Evolutionary conservation across 2,113 vertebrate genomes (phyloP).

Genomic region (Picathartes gymnocephalus): DNA sequence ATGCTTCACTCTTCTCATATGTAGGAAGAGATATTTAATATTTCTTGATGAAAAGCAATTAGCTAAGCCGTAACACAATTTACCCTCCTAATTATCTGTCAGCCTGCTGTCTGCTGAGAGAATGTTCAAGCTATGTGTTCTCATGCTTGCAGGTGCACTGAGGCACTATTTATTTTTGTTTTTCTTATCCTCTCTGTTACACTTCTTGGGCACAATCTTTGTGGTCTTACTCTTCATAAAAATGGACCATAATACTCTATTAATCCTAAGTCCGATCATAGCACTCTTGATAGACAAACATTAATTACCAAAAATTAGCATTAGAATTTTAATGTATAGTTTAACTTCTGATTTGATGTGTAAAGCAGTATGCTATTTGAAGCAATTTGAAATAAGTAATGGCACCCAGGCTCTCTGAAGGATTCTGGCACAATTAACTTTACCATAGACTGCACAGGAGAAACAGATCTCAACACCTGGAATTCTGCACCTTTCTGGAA

Average conservation of each 20-base stretch:
- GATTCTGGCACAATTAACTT: background rate
- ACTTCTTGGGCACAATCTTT: background rate
- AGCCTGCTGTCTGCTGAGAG: background rate
- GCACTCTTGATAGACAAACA: background rate
- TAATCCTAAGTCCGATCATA: background rate
- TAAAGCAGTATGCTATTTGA: background rate
- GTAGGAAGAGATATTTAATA: background rate
- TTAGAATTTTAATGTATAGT: background rate
- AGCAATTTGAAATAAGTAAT: background rate
- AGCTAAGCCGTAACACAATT: background rate
- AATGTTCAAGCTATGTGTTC: background rate
- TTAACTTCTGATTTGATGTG: background rate
- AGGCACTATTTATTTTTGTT: background rate
- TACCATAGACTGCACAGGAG: background rate
- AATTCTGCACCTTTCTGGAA: background rate
- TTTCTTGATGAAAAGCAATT: constrained; percentile 39
- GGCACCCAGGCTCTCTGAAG: background rate
- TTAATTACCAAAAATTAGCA: background rate
- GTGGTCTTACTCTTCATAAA: background rate
- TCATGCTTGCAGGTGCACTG: background rate
- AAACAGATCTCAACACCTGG: background rate
- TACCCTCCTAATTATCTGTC: background rate
- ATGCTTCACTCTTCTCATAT: background rate
- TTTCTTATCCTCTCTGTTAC: background rate
- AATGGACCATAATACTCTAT: background rate